These are phyloP conservation scores for Tapera naevia DNA, from an alignment of 2,797 vertebrate species.

Conservation along the genomic window DNA sequence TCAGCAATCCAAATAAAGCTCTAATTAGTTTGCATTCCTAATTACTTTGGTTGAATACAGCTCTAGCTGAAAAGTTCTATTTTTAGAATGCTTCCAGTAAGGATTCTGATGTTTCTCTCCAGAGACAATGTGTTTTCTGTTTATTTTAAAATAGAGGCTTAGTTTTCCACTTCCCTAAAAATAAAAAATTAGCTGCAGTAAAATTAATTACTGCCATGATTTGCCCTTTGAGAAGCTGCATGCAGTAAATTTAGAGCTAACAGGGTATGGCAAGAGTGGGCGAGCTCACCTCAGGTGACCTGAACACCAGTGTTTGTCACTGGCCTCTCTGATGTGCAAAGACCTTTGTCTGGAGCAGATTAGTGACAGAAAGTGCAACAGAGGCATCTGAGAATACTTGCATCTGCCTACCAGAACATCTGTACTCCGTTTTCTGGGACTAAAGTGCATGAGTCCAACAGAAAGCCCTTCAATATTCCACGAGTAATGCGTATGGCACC, in stretches of 20 bases:
- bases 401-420: neutral
- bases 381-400: neutral
- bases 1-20: neutral
- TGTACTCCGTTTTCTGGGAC: neutral
- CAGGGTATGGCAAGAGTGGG: neutral
- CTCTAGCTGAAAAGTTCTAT: neutral
- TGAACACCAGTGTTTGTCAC: neutral
- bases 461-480: neutral
- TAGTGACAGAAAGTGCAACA: neutral
- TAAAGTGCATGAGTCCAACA: neutral
- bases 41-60: neutral
- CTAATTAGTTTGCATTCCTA: neutral
- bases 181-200: neutral
- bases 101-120: neutral
- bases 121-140: slow-evolving; percentile 32
- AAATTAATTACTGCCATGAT: slow-evolving; percentile 1
- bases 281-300: neutral
- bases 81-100: slow-evolving; percentile 40
- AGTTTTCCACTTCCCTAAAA: neutral
- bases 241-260: slow-evolving; percentile 3
- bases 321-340: neutral
- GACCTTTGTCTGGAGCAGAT: neutral
- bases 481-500: neutral
- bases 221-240: slow-evolving; percentile 12
- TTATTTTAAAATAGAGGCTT: slow-evolving; percentile 23